These are phyloP conservation scores for Aethes cnicana DNA, from an alignment of 2,888 invertebrate genomes.

Conservation along the genomic window DNA sequence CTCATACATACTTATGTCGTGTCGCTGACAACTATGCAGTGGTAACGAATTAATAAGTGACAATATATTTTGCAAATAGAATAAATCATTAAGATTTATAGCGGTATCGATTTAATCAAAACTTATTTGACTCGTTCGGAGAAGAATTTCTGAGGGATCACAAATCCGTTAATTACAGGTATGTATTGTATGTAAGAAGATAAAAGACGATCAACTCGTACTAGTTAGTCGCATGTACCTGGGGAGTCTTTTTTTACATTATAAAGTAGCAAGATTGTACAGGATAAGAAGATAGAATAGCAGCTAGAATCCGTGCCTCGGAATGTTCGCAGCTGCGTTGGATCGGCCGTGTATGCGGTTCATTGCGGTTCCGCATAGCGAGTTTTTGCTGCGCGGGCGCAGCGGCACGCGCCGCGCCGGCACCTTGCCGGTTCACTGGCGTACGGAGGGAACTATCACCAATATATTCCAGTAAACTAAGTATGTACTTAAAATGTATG, in stretches of 20 bases:
- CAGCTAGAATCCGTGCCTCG: slow-evolving; percentile 43
- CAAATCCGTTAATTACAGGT: slow-evolving; percentile 15
- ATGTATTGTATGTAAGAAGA: no score
- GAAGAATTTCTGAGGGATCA: slow-evolving; percentile 15
- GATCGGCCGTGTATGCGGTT: slow-evolving; percentile 54
- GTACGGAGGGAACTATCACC: background rate
- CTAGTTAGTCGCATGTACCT: no score
- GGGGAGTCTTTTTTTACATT: background rate
- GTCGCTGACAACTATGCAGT: slow-evolving; percentile 54
- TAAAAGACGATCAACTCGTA: no score
- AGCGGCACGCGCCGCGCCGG: slow-evolving; percentile 29
- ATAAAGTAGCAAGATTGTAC: background rate
- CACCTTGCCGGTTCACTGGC: slow-evolving; percentile 31
- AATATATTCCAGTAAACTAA: no score
- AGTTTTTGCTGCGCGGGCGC: slow-evolving; percentile 57
- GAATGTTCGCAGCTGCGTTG: slow-evolving; percentile 61
- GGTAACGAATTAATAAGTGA: slow-evolving; percentile 49
- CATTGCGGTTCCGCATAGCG: slow-evolving; percentile 64
- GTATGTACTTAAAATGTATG: no score
- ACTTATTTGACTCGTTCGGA: slow-evolving; percentile 22
- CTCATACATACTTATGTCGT: slow-evolving; percentile 60
- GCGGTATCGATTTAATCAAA: slow-evolving; percentile 21
- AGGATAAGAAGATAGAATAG: slow-evolving; percentile 1
- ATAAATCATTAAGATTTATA: slow-evolving; percentile 29
- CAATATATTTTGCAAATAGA: slow-evolving; percentile 37